These are phyloP conservation scores for Symphodus melops DNA, from an alignment of 2,113 vertebrate species.

Conservation along the genomic window DNA sequence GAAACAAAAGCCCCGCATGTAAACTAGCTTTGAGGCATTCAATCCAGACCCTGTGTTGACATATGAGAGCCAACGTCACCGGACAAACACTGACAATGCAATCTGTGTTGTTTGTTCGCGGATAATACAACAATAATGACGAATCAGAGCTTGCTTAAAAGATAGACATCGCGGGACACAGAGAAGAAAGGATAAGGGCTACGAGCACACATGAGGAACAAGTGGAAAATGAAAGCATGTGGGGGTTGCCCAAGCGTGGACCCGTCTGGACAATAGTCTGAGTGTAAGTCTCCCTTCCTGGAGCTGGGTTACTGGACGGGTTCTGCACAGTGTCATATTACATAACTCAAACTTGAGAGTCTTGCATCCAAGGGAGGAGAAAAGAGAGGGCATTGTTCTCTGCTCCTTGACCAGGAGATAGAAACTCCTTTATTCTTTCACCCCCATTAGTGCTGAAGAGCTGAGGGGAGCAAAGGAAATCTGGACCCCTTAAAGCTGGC, in stretches of 20 bases:
- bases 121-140: constrained; percentile 49
- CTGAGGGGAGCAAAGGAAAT: constrained; percentile 18
- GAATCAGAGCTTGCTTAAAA: constrained; percentile 37
- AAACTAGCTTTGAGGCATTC: constrained; percentile 34
- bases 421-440: constrained; percentile 42
- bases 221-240: constrained; percentile 44
- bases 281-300: constrained; percentile 47
- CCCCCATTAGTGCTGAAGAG: constrained; percentile 9
- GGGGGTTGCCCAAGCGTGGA: constrained; percentile 40
- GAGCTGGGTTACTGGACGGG: constrained; percentile 44
- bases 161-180: constrained; percentile 24
- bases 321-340: constrained; percentile 60
- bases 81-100: constrained; percentile 32
- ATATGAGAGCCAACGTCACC: constrained; percentile 25
- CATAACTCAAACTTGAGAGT: constrained; percentile 59
- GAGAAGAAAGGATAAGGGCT: constrained; percentile 30
- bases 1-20: constrained; percentile 68
- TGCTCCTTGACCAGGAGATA: constrained; percentile 40
- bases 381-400: constrained; percentile 73
- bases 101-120: constrained; percentile 46
- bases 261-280: constrained; percentile 62
- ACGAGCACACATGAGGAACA: constrained; percentile 26
- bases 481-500: constrained; percentile 43
- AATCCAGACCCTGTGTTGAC: constrained; percentile 41
- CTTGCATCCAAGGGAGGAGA: constrained; percentile 34